Evolutionary conservation across 2,113 vertebrate species (phyloP).

Genomic region (Maccullochella peelii): DNA sequence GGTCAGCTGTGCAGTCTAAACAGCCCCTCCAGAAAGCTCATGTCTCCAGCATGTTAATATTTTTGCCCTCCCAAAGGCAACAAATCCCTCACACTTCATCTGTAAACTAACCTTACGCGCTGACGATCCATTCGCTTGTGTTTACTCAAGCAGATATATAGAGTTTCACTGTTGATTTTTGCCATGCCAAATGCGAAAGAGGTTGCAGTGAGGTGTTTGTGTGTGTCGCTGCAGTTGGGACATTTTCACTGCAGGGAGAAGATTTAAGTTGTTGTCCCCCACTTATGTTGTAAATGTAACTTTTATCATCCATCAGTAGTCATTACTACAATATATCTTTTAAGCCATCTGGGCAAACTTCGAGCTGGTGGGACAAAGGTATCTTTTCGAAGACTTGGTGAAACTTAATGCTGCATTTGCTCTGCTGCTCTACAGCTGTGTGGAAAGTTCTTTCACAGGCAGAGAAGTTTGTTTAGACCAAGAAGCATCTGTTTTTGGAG

Average conservation of each 20-base stretch:
- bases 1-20: constrained; percentile 71
- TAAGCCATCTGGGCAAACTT: constrained; percentile 9
- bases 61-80: constrained; percentile 54
- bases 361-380: constrained; percentile 1
- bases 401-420: constrained; percentile 19
- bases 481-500: constrained; percentile 33
- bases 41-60: constrained; percentile 67
- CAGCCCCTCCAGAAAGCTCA: constrained; percentile 44
- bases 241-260: constrained; percentile 23
- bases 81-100: constrained; percentile 67
- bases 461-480: constrained; percentile 29
- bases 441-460: constrained; percentile 27
- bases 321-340: neutral
- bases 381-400: neutral
- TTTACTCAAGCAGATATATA: constrained; percentile 68
- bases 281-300: neutral
- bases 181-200: constrained; percentile 51
- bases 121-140: constrained; percentile 53
- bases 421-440: constrained; percentile 25
- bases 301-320: constrained; percentile 16
- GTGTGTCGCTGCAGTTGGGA: constrained; percentile 31
- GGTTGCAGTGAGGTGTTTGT: constrained; percentile 43
- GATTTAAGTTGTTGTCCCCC: constrained; percentile 35
- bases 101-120: constrained; percentile 51
- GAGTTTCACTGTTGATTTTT: constrained; percentile 70